A percentile compares a stretch with the other conserved stretches of the same genome.
phyloP scores from a whole-genome alignment of 2,888 invertebrate genomes.

The Morpho achilles region DNA sequence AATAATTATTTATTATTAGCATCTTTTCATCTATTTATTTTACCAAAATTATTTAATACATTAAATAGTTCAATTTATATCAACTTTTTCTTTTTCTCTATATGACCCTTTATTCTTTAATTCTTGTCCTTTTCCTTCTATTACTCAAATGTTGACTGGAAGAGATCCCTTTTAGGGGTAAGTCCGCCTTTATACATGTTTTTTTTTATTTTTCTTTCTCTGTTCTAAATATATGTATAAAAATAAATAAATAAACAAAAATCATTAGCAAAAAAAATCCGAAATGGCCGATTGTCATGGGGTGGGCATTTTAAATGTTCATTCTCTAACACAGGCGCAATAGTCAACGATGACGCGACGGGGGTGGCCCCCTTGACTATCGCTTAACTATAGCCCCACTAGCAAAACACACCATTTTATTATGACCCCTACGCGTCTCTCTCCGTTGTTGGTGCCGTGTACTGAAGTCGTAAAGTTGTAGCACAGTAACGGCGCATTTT shows the following conservation, averaged over 20 bases:
- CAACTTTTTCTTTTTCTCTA: too few species aligned
- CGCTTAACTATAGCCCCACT: slow-evolving; percentile 64
- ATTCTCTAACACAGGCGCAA: slow-evolving; percentile 72
- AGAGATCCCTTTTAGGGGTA: too few species aligned
- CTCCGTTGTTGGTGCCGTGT: slow-evolving; percentile 20
- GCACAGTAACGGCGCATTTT: slow-evolving; percentile 41
- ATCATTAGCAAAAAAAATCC: slow-evolving; percentile 42
- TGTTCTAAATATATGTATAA: too few species aligned
- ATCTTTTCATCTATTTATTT: too few species aligned
- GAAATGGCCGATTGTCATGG: slow-evolving; percentile 75
- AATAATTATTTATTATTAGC: too few species aligned
- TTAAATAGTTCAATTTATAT: too few species aligned
- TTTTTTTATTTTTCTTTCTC: too few species aligned
- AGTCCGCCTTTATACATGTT: too few species aligned
- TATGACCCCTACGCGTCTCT: slow-evolving; percentile 38
- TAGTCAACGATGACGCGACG: slow-evolving; percentile 71
- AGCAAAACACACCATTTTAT: slow-evolving; percentile 32
- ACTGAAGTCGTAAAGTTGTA: slow-evolving; percentile 27
- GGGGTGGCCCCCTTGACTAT: slow-evolving; percentile 66
- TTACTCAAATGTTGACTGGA: too few species aligned
- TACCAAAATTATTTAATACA: too few species aligned
- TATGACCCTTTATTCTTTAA: too few species aligned
- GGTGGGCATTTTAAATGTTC: slow-evolving; percentile 74
- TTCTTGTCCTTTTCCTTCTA: too few species aligned
- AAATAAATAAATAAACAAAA: slow-evolving; percentile 24